Evolutionary conservation across 2,797 vertebrate species (phyloP).

Genomic region (Pseudochirops corinnae): DNA sequence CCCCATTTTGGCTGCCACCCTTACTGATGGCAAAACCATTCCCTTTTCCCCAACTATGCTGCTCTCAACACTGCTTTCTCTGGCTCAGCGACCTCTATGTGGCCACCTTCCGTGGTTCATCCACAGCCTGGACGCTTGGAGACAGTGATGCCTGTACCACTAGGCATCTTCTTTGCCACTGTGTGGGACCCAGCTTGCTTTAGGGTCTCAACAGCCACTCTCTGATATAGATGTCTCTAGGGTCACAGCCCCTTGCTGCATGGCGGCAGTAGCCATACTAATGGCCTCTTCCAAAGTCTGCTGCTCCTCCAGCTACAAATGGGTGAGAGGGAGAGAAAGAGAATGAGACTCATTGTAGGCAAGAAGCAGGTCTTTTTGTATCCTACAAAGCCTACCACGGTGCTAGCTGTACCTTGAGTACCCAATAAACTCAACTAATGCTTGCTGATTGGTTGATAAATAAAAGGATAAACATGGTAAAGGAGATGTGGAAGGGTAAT

Average conservation of each 20-base stretch:
- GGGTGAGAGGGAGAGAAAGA: neutral
- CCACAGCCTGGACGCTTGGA: constrained; percentile 37
- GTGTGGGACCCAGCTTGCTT: neutral
- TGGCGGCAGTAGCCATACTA: constrained; percentile 84
- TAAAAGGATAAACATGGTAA: neutral
- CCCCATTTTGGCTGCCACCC: neutral
- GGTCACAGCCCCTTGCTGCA: constrained; percentile 80
- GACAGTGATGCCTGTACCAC: constrained; percentile 19
- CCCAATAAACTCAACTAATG: neutral
- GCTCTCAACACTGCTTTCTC: constrained; percentile 38
- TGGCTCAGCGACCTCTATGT: constrained; percentile 19
- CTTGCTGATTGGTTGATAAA: neutral
- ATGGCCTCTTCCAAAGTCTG: constrained; percentile 87
- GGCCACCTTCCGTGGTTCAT: constrained; percentile 32
- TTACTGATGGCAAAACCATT: constrained; percentile 14
- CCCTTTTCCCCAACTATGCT: constrained; percentile 17
- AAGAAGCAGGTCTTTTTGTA: neutral
- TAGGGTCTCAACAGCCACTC: constrained; percentile 78
- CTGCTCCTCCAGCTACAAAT: constrained; percentile 86
- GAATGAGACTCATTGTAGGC: neutral
- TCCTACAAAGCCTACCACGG: neutral
- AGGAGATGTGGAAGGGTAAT: neutral
- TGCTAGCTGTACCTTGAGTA: neutral
- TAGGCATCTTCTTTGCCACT: neutral
- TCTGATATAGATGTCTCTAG: constrained; percentile 67